phyloP scores from a whole-genome alignment of 2,888 invertebrate genomes.

The Nemurella pictetii region DNA sequence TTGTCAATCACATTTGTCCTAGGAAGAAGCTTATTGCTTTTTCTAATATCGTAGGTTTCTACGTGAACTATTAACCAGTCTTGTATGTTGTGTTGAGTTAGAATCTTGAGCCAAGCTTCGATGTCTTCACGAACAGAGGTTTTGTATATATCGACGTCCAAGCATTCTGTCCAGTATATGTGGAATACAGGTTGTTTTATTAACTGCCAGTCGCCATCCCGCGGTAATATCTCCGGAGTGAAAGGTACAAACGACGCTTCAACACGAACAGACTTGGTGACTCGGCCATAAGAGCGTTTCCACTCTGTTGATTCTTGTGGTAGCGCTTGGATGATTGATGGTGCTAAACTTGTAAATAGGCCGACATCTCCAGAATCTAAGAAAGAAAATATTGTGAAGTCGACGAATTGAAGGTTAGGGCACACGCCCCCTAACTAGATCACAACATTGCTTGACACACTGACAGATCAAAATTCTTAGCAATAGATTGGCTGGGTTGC shows the following conservation, averaged over 20 bases:
- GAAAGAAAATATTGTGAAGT: too few relatives aligned
- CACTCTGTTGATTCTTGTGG: conserved; percentile 90
- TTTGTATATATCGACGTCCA: conserved; percentile 90
- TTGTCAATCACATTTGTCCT: conserved; percentile 93
- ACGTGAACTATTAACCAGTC: conserved; percentile 95
- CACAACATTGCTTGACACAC: neutral
- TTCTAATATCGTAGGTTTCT: conserved; percentile 87
- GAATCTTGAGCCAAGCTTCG: conserved; percentile 80
- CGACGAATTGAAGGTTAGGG: neutral
- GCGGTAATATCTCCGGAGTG: conserved; percentile 72
- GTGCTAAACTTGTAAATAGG: conserved; percentile 80
- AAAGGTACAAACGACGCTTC: conserved; percentile 82
- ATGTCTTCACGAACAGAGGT: conserved; percentile 85
- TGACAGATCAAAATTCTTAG: neutral
- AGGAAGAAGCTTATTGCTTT: conserved; percentile 87
- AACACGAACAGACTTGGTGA: conserved; percentile 80
- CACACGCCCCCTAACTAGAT: conserved; percentile 16
- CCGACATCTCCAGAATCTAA: conserved; percentile 83
- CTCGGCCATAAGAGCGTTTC: conserved; percentile 86
- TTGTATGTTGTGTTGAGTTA: conserved; percentile 72
- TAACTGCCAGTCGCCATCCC: conserved; percentile 74
- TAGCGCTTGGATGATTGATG: conserved; percentile 74
- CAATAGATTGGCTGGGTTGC: neutral
- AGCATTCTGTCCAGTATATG: conserved; percentile 93
- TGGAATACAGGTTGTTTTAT: conserved; percentile 89